Conservation (phyloP, 2,797 vertebrate genomes). For the Cynodonichthys magdalenae region DNA sequence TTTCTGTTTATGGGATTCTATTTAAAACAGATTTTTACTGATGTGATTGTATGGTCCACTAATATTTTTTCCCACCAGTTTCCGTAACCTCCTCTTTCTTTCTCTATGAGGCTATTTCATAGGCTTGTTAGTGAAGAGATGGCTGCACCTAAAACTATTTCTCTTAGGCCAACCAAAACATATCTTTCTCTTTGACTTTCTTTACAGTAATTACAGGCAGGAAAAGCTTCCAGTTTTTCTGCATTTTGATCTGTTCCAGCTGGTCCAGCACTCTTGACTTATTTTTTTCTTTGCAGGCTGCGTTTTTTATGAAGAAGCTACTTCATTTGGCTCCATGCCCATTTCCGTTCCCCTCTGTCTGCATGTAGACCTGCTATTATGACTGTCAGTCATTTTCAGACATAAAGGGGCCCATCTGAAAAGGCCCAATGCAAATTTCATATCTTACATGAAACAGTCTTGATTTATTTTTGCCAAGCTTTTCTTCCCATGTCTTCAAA, state of each 20-base stretch:
- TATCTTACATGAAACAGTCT: conserved; percentile 85
- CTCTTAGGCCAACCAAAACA: conserved; percentile 59
- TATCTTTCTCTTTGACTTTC: conserved; percentile 50
- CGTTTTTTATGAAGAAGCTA: conserved; percentile 80
- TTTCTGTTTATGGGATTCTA: background rate
- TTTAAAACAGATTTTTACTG: conserved; percentile 36
- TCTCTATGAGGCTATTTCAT: conserved; percentile 65
- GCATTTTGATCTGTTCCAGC: conserved; percentile 83
- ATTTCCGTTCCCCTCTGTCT: conserved; percentile 77
- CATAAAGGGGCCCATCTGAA: conserved; percentile 82
- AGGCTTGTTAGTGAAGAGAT: conserved; percentile 62
- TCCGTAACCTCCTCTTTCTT: conserved; percentile 6
- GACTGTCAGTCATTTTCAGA: conserved; percentile 84
- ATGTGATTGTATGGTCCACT: conserved; percentile 13
- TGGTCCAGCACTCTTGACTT: conserved; percentile 70
- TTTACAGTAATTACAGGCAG: conserved; percentile 82
- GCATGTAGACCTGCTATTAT: conserved; percentile 80
- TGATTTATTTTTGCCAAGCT: conserved; percentile 79
- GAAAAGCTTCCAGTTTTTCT: conserved; percentile 80
- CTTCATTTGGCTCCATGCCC: conserved; percentile 82
- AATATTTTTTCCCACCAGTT: conserved; percentile 20
- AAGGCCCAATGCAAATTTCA: conserved; percentile 83
- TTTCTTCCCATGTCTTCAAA: conserved; percentile 73
- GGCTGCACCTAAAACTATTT: conserved; percentile 59
- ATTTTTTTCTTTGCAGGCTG: conserved; percentile 68